phyloP scores from a whole-genome alignment of 2,888 invertebrate genomes.

The Thereva unica region DNA sequence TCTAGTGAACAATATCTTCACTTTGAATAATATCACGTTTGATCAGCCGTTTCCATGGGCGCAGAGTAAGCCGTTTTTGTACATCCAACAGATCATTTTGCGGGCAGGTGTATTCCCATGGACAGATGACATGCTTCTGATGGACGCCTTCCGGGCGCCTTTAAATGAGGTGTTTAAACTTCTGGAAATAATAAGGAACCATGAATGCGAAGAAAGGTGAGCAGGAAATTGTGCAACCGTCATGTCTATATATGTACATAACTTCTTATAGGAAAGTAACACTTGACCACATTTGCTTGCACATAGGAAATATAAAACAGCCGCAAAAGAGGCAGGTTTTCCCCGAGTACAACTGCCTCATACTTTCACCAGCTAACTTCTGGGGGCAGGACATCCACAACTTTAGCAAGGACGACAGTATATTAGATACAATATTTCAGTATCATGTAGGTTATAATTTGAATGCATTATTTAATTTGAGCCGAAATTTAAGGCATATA shows the following conservation, averaged over 20 bases:
- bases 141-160: slow-evolving; percentile 91
- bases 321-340: slow-evolving; percentile 67
- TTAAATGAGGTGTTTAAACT: slow-evolving; percentile 87
- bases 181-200: slow-evolving; percentile 82
- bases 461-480: background rate
- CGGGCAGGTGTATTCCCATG: slow-evolving; percentile 84
- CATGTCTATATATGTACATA: background rate
- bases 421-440: slow-evolving; percentile 80
- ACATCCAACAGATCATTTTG: slow-evolving; percentile 76
- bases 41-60: slow-evolving; percentile 65
- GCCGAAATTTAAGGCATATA: background rate
- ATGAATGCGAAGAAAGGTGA: slow-evolving; percentile 53
- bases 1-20: slow-evolving; percentile 47
- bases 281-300: slow-evolving; percentile 80
- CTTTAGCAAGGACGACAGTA: slow-evolving; percentile 78
- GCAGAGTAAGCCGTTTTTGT: slow-evolving; percentile 66
- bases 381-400: slow-evolving; percentile 85
- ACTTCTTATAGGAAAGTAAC: slow-evolving; percentile 65
- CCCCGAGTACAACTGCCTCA: slow-evolving; percentile 89
- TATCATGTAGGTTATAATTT: slow-evolving; percentile 69
- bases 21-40: slow-evolving; percentile 46
- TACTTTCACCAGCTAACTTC: slow-evolving; percentile 90
- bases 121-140: slow-evolving; percentile 77
- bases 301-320: slow-evolving; percentile 78
- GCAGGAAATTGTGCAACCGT: background rate